A percentile compares a stretch with the other conserved stretches of the same genome.
Evolutionary conservation across 2,797 vertebrate species (phyloP).

Genomic region (Oreortyx pictus): DNA sequence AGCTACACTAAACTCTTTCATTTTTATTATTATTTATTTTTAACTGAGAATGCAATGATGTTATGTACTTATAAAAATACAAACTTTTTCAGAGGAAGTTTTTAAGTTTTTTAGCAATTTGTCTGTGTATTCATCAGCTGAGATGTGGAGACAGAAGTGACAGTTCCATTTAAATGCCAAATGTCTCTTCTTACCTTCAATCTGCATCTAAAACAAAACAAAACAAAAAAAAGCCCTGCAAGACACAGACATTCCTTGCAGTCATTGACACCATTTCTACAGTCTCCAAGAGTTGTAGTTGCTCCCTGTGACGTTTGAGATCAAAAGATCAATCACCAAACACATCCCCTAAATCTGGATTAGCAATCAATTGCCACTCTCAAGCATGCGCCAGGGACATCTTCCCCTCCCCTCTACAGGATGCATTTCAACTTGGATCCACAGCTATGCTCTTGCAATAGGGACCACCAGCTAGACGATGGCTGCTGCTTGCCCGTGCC

Average conservation of each 20-base stretch:
- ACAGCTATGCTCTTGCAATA: constrained; percentile 19
- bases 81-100: neutral
- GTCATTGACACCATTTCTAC: neutral
- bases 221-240: neutral
- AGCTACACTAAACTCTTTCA: neutral
- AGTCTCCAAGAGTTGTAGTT: neutral
- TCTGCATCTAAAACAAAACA: constrained; percentile 19
- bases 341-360: neutral
- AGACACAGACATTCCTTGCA: constrained; percentile 33
- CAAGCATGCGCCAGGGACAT: neutral
- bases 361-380: constrained; percentile 43
- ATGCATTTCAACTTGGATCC: constrained; percentile 72
- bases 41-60: neutral
- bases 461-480: constrained; percentile 14
- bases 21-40: neutral
- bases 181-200: constrained; percentile 4
- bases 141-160: neutral
- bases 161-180: constrained; percentile 37
- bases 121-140: neutral
- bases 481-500: neutral
- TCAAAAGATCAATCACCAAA: neutral
- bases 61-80: neutral
- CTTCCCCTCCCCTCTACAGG: constrained; percentile 48
- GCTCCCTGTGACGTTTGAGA: constrained; percentile 18
- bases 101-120: neutral